Percentiles rank a stretch among this genome's conserved stretches.
phyloP scores from a whole-genome alignment of 2,888 invertebrate species.

The Tetrapedia diversipes region DNA sequence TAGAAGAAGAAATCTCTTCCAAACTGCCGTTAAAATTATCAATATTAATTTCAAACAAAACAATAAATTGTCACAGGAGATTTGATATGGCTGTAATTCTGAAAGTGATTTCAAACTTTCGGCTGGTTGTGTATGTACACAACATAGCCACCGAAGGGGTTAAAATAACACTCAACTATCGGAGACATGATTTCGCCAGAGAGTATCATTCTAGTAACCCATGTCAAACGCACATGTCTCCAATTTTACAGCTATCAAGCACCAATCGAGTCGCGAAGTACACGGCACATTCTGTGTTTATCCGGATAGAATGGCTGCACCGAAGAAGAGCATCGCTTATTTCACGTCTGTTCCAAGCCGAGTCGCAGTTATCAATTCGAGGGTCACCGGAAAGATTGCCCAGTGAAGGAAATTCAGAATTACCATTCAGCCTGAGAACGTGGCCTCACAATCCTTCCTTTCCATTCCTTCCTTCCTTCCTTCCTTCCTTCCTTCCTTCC shows the following conservation, averaged over 20 bases:
- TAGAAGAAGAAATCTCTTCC: too few species aligned
- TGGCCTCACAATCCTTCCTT: slow-evolving; percentile 58
- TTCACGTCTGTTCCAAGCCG: slow-evolving; percentile 66
- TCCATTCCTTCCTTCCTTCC: slow-evolving; percentile 58
- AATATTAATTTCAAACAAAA: too few species aligned
- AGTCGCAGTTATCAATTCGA: slow-evolving; percentile 55
- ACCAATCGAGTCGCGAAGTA: neutral
- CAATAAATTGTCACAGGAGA: too few species aligned
- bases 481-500: slow-evolving; percentile 48
- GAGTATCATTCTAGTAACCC: too few species aligned
- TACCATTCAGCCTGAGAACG: slow-evolving; percentile 65
- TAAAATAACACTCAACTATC: too few species aligned
- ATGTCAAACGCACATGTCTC: neutral
- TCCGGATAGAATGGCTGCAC: neutral
- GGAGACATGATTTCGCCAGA: too few species aligned
- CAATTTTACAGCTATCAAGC: neutral
- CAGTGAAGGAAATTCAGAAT: slow-evolving; percentile 73
- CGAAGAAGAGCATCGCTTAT: slow-evolving; percentile 36
- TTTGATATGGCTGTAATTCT: too few species aligned
- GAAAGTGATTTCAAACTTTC: too few species aligned
- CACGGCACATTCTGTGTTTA: neutral
- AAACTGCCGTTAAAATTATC: too few species aligned
- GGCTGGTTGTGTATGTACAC: too few species aligned
- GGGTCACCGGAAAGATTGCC: slow-evolving; percentile 65
- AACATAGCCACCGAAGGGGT: too few species aligned